phyloP scores from a whole-genome alignment of 2,113 vertebrate species.

The Lynx canadensis region DNA sequence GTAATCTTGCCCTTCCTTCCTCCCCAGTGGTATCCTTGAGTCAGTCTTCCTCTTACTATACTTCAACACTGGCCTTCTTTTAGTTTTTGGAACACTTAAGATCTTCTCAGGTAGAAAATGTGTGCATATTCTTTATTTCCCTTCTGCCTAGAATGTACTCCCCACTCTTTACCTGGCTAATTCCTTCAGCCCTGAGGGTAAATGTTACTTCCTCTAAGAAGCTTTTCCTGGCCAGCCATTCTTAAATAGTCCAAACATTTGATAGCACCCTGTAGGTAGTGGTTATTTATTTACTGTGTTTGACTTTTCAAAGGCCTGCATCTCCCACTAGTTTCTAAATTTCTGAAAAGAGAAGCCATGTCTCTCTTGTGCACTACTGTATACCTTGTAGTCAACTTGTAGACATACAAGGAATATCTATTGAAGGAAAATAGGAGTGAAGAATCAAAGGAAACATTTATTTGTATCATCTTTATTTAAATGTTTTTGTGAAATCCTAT shows the following conservation, averaged over 20 bases:
- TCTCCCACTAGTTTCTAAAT: not conserved
- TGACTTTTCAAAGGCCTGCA: not conserved
- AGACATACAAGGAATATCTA: not conserved
- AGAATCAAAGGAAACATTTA: not conserved
- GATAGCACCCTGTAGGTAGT: not conserved
- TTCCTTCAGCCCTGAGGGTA: not conserved
- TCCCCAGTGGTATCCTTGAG: not conserved
- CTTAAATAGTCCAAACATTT: not conserved
- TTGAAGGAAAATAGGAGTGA: slow-evolving; percentile 1
- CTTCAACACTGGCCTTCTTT: not conserved
- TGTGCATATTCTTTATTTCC: not conserved
- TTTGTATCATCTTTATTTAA: slow-evolving; percentile 25
- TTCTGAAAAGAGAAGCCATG: not conserved
- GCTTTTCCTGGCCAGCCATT: not conserved
- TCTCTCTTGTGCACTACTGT: not conserved
- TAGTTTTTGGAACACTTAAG: not conserved
- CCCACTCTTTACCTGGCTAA: not conserved
- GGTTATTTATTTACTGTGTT: not conserved
- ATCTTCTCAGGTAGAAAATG: not conserved
- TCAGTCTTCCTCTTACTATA: not conserved
- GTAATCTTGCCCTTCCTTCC: not conserved
- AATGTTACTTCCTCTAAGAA: slow-evolving; percentile 9
- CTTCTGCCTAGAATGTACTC: not conserved
- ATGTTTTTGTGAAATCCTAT: not conserved
- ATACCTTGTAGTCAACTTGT: not conserved